These are phyloP conservation scores for Cacatua alba DNA, from an alignment of 2,113 vertebrate genomes.

Conservation along the genomic window DNA sequence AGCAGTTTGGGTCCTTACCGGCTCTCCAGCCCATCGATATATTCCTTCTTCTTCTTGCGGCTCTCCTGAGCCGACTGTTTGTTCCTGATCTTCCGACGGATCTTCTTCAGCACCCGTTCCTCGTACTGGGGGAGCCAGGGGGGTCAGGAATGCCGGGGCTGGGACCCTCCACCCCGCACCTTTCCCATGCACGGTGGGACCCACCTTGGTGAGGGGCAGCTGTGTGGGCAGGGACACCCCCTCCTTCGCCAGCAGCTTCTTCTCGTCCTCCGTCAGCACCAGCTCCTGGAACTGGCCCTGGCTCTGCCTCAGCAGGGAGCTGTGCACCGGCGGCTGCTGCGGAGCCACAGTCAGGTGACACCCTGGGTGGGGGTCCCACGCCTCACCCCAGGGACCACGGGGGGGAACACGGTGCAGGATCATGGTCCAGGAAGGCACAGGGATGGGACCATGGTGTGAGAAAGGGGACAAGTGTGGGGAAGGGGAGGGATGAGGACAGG, in stretches of 20 bases:
- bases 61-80: conserved; percentile 95
- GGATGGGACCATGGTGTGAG: neutral
- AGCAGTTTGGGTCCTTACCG: conserved; percentile 67
- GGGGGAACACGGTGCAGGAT: neutral
- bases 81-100: conserved; percentile 93
- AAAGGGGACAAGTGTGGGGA: neutral
- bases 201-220: conserved; percentile 93
- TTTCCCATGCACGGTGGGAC: neutral
- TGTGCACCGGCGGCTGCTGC: conserved; percentile 35
- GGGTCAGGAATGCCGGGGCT: neutral
- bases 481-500: neutral
- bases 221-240: conserved; percentile 85
- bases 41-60: conserved; percentile 93
- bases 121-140: conserved; percentile 76
- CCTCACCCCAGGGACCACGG: neutral
- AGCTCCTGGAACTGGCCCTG: conserved; percentile 82
- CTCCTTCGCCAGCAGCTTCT: conserved; percentile 91
- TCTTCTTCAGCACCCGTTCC: conserved; percentile 92
- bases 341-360: neutral
- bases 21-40: conserved; percentile 88
- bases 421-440: neutral
- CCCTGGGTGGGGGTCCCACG: fast-evolving
- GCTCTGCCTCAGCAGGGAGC: conserved; percentile 19
- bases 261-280: conserved; percentile 91
- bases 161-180: fast-evolving